These are phyloP conservation scores for Callorhinus ursinus DNA, from an alignment of 2,113 vertebrate genomes.

Conservation along the genomic window DNA sequence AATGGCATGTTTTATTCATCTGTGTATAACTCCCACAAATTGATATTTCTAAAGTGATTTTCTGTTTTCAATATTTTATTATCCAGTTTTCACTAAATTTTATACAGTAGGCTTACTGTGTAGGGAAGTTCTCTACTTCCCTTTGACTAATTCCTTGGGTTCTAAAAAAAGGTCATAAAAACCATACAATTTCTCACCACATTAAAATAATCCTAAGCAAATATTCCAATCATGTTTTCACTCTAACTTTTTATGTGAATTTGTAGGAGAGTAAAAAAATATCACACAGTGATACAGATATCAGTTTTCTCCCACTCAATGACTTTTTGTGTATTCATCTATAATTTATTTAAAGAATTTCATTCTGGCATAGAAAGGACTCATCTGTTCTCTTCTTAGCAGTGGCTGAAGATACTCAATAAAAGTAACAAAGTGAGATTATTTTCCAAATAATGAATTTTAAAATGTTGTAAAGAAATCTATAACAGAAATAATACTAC, in stretches of 20 bases:
- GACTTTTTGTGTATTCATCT: slow-evolving; percentile 63
- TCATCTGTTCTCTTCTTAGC: slow-evolving; percentile 63
- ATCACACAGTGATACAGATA: slow-evolving; percentile 3
- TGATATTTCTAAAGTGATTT: neutral
- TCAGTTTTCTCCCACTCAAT: slow-evolving; percentile 58
- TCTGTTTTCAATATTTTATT: neutral
- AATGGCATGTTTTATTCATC: neutral
- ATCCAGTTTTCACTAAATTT: neutral
- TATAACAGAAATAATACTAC: slow-evolving; percentile 21
- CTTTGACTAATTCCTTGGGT: neutral
- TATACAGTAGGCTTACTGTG: neutral
- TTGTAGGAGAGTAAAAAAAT: neutral
- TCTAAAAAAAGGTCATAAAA: neutral
- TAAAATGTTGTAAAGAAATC: slow-evolving; percentile 18
- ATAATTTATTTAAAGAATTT: slow-evolving; percentile 65
- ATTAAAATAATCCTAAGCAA: neutral
- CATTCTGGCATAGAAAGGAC: slow-evolving; percentile 49
- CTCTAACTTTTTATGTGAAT: slow-evolving; percentile 20
- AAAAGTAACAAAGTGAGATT: slow-evolving; percentile 32
- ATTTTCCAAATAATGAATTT: slow-evolving; percentile 36
- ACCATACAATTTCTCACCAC: neutral
- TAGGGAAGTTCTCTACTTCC: neutral
- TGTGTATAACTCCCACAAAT: neutral
- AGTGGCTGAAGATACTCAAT: slow-evolving; percentile 26
- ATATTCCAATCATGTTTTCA: neutral